Evolutionary conservation across 2,113 vertebrate genomes (phyloP).

Genomic region (Gadus chalcogrammus): DNA sequence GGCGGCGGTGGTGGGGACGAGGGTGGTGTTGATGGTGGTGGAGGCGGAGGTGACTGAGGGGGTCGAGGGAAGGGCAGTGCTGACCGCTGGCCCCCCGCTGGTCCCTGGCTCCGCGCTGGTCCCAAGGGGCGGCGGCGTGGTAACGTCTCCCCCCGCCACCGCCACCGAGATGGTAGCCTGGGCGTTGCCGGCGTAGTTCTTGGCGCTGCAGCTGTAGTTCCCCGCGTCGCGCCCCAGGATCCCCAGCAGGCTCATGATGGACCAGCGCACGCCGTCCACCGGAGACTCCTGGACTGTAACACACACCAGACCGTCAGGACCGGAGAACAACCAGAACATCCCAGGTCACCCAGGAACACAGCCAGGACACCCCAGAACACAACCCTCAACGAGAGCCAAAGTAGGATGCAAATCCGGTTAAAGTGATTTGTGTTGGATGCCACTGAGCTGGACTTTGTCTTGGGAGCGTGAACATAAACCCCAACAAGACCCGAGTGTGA

Average conservation of each 20-base stretch:
- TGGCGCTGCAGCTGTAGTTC: constrained; percentile 90
- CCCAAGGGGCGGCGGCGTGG: constrained; percentile 37
- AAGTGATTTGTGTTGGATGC: no score
- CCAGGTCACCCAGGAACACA: no score
- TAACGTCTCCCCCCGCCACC: constrained; percentile 76
- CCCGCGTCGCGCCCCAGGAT: constrained; percentile 86
- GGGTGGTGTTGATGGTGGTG: neutral
- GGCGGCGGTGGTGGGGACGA: constrained; percentile 25
- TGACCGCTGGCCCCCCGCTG: constrained; percentile 30
- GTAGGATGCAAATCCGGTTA: no score
- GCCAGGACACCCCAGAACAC: no score
- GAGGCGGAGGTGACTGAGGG: constrained; percentile 10
- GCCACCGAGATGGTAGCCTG: constrained; percentile 83
- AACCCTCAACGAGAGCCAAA: no score
- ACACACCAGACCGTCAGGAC: neutral
- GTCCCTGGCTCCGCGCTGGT: constrained; percentile 33
- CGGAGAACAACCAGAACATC: no score
- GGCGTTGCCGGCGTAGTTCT: constrained; percentile 85
- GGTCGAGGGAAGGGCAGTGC: constrained; percentile 9
- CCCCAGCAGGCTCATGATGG: constrained; percentile 88
- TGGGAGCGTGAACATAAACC: no score
- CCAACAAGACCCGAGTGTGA: no score
- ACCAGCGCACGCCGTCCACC: constrained; percentile 88
- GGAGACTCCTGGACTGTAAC: constrained; percentile 91
- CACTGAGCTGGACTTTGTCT: no score